A percentile compares a stretch with the other conserved stretches of the same genome.
Conservation (phyloP, 2,888 invertebrate species). For the Xestia rhomboidea region DNA sequence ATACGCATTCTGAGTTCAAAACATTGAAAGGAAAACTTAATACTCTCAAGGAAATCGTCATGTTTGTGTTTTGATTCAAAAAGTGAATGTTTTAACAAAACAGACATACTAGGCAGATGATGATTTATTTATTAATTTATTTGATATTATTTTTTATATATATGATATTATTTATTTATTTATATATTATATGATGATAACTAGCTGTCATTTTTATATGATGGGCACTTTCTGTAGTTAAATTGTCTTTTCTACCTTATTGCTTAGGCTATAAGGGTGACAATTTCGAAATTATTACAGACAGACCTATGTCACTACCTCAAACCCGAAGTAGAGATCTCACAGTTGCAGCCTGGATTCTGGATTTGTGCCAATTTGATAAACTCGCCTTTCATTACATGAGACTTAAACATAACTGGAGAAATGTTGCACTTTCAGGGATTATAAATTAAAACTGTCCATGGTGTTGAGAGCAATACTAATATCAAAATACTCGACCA, state of each 20-base stretch:
- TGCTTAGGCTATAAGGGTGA: too few relatives aligned
- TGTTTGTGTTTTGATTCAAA: slow-evolving; percentile 26
- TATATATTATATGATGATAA: too few relatives aligned
- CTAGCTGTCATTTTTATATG: neutral
- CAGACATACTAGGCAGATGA: neutral
- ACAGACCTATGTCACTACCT: too few relatives aligned
- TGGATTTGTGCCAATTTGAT: neutral
- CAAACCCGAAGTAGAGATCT: too few relatives aligned
- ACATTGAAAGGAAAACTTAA: slow-evolving; percentile 51
- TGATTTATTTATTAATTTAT: too few relatives aligned
- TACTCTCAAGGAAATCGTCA: slow-evolving; percentile 47
- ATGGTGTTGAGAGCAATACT: neutral
- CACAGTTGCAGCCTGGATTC: too few relatives aligned
- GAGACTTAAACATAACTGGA: neutral
- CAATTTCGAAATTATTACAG: too few relatives aligned
- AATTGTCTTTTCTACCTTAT: neutral
- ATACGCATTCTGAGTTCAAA: slow-evolving; percentile 18
- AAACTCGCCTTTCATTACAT: too few relatives aligned
- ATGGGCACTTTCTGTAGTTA: neutral
- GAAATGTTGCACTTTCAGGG: neutral
- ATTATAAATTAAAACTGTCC: neutral
- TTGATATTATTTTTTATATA: too few relatives aligned
- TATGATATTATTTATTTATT: too few relatives aligned
- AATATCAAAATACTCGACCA: neutral
- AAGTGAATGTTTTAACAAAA: slow-evolving; percentile 24